Base-by-base conservation (phyloP, 2,797 vertebrate species). In the Epinephelus malabaricus region DNA sequence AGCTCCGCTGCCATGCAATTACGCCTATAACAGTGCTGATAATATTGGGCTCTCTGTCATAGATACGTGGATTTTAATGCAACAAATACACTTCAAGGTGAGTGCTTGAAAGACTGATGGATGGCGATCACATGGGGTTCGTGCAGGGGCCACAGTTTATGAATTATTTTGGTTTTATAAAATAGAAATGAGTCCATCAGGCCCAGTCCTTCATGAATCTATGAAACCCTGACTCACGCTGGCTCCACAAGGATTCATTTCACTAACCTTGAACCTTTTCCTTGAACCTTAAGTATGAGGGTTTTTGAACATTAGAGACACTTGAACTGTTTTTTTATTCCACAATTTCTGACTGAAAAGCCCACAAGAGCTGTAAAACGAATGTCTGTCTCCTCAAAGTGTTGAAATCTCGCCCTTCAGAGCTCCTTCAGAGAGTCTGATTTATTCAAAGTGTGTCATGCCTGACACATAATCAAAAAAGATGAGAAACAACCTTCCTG, bases 1-100 rank as follows among this genome's bases (percentile, higher is more conserved):
- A 67, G 27, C 59, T 70, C 51, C 3, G 6, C 78, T 85, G 72
- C 34, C 46, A 62, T 79, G 85, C 72, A 84, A 82, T 84, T 80
- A 82, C 66, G 51, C 5, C 2, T 67, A 82, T 85, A 71, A 75
- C 66, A 65, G 73, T 19, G 21, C 79, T 85, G 84, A 84, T 78
- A 78, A 80, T 64, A 46, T 10, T 66, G 40, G 56, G n/a, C 74
- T 72, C 27, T 50, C 6, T 50, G 69, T 75, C 13, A 30, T 18
- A 83, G 74, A 72, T 65, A 34, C 74, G 15, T 64, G 9, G 6
- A 43, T 64, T 75, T 78, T 68, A 87, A 88, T 81, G 21, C 56
- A 81, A 55, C n/a, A 76, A 79, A 77, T 58, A 58, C 13, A 63
- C 45, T 40, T 9, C 27, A 43, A 82, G 53, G 21, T 6, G 53